Conservation (phyloP, 2,797 vertebrate species). For the Poeciliopsis infans region DNA sequence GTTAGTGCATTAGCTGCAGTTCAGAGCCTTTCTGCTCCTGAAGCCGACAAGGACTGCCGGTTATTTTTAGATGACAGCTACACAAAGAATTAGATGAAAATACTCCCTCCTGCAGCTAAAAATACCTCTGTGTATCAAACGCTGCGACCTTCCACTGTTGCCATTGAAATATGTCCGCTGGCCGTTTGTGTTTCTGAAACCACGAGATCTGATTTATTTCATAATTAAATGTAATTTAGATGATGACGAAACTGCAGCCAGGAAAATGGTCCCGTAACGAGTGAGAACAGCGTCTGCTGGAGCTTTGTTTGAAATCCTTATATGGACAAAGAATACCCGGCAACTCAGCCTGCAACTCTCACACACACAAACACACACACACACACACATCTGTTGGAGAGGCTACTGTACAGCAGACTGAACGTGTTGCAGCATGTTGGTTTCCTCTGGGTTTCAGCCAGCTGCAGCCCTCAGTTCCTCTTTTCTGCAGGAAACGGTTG, state of each 20-base stretch:
- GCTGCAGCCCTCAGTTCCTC: background rate
- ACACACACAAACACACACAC: slow-evolving; percentile 2
- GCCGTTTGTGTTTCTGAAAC: background rate
- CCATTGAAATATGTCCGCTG: background rate
- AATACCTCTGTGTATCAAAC: background rate
- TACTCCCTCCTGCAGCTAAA: background rate
- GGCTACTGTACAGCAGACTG: background rate
- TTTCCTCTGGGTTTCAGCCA: background rate
- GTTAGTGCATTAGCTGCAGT: background rate
- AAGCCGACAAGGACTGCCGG: background rate
- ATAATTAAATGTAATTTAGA: slow-evolving; percentile 12
- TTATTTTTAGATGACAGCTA: slow-evolving; percentile 4
- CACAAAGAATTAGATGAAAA: slow-evolving; percentile 6
- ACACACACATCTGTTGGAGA: background rate
- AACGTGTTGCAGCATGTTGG: background rate
- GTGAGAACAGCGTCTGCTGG: slow-evolving; percentile 23
- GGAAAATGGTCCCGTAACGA: slow-evolving; percentile 1
- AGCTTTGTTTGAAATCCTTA: slow-evolving; percentile 65
- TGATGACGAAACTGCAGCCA: background rate
- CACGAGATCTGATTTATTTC: slow-evolving; percentile 3
- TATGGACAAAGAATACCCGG: slow-evolving; percentile 38
- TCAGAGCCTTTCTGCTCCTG: background rate
- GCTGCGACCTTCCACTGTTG: background rate
- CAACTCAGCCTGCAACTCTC: slow-evolving; percentile 21
- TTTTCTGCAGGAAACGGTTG: background rate